Conservation (phyloP, 2,113 vertebrate genomes). For the Prinia subflava region DNA sequence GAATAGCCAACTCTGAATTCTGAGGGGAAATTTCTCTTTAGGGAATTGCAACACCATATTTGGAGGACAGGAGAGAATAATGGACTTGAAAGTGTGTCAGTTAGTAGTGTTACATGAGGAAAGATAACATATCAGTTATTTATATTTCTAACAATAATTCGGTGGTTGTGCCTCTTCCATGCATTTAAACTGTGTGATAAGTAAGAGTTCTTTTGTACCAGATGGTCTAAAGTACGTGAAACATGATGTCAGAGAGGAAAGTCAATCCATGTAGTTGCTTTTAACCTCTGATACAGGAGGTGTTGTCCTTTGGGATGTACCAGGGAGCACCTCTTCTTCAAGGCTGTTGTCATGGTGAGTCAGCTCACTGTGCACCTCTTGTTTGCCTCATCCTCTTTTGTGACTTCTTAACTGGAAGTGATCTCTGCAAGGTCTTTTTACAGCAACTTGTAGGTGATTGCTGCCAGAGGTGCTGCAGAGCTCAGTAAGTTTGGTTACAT, state of each 20-base stretch:
- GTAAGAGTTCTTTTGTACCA: neutral
- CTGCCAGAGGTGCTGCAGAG: neutral
- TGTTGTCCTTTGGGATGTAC: neutral
- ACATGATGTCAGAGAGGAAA: neutral
- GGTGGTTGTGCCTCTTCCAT: neutral
- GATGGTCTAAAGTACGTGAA: neutral
- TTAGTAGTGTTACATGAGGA: neutral
- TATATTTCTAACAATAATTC: neutral
- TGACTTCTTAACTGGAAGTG: neutral
- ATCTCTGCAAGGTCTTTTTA: neutral
- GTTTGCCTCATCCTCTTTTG: neutral
- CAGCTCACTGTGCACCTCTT: neutral
- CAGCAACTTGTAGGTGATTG: neutral
- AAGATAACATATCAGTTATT: neutral
- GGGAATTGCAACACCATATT: neutral
- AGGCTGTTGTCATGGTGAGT: rapidly evolving
- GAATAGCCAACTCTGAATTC: neutral
- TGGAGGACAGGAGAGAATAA: neutral
- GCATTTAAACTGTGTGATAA: neutral
- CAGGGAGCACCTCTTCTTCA: neutral
- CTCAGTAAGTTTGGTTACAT: neutral
- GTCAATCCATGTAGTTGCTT: neutral
- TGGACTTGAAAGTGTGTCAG: neutral
- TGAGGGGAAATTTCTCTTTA: neutral
- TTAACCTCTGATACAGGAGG: neutral